Conservation (phyloP, 1,140 invertebrate genomes). For the Pogonomyrmex californicus region DNA sequence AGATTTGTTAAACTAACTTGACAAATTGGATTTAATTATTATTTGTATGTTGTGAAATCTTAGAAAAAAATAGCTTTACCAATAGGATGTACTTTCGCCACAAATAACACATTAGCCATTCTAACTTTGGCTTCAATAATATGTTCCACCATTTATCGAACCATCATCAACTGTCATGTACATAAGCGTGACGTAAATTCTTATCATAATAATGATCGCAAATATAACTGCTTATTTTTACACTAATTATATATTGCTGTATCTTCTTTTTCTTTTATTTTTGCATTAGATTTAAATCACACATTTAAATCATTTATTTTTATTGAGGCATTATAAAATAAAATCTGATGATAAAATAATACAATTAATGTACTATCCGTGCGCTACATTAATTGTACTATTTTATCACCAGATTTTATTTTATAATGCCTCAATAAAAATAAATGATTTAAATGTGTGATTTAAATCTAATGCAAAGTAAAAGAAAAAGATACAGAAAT, state of each 20-base stretch:
- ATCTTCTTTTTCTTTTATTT: not conserved
- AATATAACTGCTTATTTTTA: not conserved
- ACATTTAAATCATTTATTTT: too few species aligned
- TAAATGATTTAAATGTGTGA: too few species aligned
- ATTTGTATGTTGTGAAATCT: not conserved
- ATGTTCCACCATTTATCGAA: slow-evolving; percentile 6
- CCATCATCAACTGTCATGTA: not conserved
- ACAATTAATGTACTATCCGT: too few species aligned
- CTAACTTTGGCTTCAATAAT: not conserved
- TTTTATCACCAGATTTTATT: too few species aligned
- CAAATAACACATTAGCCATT: slow-evolving; percentile 7
- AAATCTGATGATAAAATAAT: too few species aligned
- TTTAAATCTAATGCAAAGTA: not conserved
- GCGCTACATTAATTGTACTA: too few species aligned
- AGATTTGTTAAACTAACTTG: not conserved
- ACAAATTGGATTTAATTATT: not conserved
- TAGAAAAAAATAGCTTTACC: slow-evolving; percentile 18
- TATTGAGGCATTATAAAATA: too few species aligned
- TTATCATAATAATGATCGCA: not conserved
- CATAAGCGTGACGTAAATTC: not conserved
- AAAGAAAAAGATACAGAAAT: not conserved
- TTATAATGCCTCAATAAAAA: too few species aligned
- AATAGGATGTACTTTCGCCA: not conserved
- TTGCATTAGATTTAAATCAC: not conserved
- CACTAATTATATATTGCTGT: not conserved